Base-by-base conservation (phyloP, 2,888 invertebrate genomes). In the Trimorus sp. region DNA sequence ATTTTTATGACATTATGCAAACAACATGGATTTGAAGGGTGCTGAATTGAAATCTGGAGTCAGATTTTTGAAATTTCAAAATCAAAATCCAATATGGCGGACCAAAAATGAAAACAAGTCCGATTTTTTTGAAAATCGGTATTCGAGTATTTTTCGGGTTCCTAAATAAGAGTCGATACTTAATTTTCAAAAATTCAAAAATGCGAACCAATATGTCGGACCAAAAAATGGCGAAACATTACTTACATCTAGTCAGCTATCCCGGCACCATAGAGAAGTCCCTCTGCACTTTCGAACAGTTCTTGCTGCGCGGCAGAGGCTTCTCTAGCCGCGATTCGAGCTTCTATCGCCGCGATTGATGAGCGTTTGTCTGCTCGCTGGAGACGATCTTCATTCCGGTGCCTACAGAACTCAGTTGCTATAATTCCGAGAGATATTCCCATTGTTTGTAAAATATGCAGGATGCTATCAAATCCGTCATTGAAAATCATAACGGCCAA, bases 401-500 rank as follows among this genome's bases (percentile, higher is more conserved):
- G 36, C 38, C 66, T 66, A 15, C 42, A 66, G 40, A 66, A 66
- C 40, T 66, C 66, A 40, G 16, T 38, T 16, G 54, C 26, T 37
- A 16, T 42, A 15, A 15, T 66, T 54, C 66, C 66, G 40, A 66
- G 8, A 15, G 6, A 15, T 42, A 68, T 15, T 15, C 58, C 68
- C 56, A 68, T 58, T 12, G 45, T 45, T 45, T 63, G 15, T 37
- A 51, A 36, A 1, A 36, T 65, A n/a, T 65, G 7, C 8, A 40
- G 2, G n/a, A 65, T 40, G 26, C 65, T 26, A 45, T 36, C 15
- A 37, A 74, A 83, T 7, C 79, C 83, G 80, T 84, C 80, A 51
- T 82, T 83, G 42, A 83, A 84, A 48, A 84, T 83, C 7, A 37
- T 26, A 12, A 77, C 63, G 54, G 78, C 82, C 14, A 82, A 40